Evolutionary conservation across 2,113 vertebrate species (phyloP).

Genomic region (Chloropsis cyanopogon): DNA sequence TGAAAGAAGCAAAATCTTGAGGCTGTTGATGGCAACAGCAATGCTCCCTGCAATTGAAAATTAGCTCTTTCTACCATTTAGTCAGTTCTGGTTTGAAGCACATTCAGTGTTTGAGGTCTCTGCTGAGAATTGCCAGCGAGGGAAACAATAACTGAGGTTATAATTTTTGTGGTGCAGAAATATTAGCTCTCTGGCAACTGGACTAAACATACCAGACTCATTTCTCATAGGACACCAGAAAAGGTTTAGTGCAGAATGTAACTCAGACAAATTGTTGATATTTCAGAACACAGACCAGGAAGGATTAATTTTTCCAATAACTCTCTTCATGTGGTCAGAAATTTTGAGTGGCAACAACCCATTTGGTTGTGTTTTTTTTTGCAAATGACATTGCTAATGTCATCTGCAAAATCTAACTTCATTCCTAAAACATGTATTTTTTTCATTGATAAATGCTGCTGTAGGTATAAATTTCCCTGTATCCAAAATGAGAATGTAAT

Average conservation of each 20-base stretch:
- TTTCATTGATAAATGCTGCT: neutral
- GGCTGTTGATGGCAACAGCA: neutral
- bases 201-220: constrained; percentile 32
- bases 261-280: constrained; percentile 2
- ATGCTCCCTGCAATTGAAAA: neutral
- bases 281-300: constrained; percentile 21
- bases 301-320: constrained; percentile 45
- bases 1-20: neutral
- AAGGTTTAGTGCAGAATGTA: neutral
- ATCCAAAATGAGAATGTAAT: neutral
- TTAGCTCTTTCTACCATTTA: neutral
- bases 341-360: neutral
- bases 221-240: constrained; percentile 39
- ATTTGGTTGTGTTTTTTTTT: neutral
- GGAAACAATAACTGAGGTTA: neutral
- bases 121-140: neutral
- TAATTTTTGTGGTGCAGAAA: constrained; percentile 31
- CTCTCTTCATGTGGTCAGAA: neutral
- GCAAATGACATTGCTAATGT: neutral
- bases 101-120: neutral
- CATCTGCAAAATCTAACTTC: neutral
- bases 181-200: constrained; percentile 1
- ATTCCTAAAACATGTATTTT: neutral
- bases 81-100: neutral
- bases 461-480: neutral